These are phyloP conservation scores for Perodicticus potto DNA, from an alignment of 2,797 vertebrate species.

Conservation along the genomic window DNA sequence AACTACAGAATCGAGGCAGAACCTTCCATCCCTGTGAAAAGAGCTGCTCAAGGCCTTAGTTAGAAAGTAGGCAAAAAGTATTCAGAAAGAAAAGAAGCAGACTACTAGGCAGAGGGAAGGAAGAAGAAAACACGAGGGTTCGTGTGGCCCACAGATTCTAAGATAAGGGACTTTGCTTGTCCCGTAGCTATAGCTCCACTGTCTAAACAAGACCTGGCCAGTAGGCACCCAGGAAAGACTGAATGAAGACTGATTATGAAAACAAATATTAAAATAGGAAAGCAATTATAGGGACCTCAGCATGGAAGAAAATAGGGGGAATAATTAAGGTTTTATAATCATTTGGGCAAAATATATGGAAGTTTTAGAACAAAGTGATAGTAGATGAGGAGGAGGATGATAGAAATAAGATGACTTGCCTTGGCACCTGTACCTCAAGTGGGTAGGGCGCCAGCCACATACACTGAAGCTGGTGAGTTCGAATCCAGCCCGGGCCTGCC, in stretches of 20 bases:
- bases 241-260: background rate
- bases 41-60: background rate
- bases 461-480: too few species aligned
- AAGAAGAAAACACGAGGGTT: background rate
- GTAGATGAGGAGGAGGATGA: background rate
- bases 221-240: background rate
- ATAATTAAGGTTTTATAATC: background rate
- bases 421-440: too few species aligned
- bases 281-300: background rate
- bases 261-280: background rate
- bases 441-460: too few species aligned
- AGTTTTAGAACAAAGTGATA: background rate
- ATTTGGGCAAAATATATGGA: background rate
- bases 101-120: background rate
- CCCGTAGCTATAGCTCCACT: fast-evolving
- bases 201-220: background rate
- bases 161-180: too few species aligned
- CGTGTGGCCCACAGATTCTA: fast-evolving
- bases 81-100: background rate
- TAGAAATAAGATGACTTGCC: background rate
- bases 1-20: background rate
- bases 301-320: background rate
- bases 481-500: too few species aligned
- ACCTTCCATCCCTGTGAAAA: background rate
- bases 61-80: background rate